These are phyloP conservation scores for Gryllus bimaculatus DNA, from an alignment of 1,140 invertebrate species.

Conservation along the genomic window DNA sequence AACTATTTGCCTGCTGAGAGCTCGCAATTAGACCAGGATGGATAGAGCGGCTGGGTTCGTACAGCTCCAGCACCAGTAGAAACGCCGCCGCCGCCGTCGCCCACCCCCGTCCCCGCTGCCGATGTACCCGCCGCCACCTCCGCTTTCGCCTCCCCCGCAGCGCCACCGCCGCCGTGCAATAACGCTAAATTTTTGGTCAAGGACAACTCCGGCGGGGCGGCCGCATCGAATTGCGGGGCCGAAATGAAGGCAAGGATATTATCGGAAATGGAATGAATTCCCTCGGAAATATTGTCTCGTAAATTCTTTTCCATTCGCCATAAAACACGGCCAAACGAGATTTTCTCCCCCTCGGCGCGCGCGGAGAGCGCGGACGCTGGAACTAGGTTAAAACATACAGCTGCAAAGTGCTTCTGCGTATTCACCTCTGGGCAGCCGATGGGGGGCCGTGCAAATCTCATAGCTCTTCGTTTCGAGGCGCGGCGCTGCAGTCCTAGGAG, in stretches of 20 bases:
- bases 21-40: neutral
- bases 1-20: neutral
- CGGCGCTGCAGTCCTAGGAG: too few relatives aligned
- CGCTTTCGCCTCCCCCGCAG: neutral
- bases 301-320: neutral
- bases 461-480: too few relatives aligned
- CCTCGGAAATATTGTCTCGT: neutral
- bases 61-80: neutral
- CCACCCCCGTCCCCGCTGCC: neutral
- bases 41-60: neutral
- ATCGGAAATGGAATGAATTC: slow-evolving; percentile 4
- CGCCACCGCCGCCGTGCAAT: neutral
- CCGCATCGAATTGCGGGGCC: neutral
- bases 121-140: neutral
- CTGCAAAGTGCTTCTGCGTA: neutral
- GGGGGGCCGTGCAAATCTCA: too few relatives aligned
- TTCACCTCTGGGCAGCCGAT: neutral
- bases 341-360: neutral
- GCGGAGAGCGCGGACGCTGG: neutral
- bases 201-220: neutral
- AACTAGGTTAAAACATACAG: neutral
- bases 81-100: too few relatives aligned
- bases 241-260: slow-evolving; percentile 4
- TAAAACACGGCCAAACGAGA: slow-evolving; percentile 1
- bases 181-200: slow-evolving; percentile 1